Conservation (phyloP, 2,113 vertebrate genomes). For the Pteruthius melanotis region DNA sequence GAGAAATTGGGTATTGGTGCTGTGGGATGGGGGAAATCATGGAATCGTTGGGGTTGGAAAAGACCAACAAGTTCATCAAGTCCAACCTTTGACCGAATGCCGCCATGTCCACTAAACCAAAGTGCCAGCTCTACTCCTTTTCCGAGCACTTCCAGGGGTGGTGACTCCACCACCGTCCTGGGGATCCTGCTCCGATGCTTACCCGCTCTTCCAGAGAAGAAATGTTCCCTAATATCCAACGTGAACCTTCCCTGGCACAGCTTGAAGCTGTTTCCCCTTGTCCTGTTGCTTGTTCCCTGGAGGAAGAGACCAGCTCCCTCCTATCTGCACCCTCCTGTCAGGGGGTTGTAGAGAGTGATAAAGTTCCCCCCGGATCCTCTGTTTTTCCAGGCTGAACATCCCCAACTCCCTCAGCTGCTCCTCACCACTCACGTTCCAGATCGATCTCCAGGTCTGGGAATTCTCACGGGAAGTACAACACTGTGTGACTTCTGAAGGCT, state of each 20-base stretch:
- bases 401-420: neutral
- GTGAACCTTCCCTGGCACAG: neutral
- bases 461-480: neutral
- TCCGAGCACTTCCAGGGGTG: neutral
- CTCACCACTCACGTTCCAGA: neutral
- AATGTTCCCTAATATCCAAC: neutral
- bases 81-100: rapidly evolving
- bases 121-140: neutral
- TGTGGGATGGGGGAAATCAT: neutral
- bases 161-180: neutral
- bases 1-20: neutral
- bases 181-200: neutral
- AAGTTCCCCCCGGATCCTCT: rapidly evolving
- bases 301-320: neutral
- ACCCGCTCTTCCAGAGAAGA: neutral
- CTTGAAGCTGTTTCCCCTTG: neutral
- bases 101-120: neutral
- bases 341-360: neutral
- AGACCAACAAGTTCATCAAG: neutral
- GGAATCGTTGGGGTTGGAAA: neutral
- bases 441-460: neutral
- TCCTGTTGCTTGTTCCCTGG: rapidly evolving
- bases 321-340: neutral
- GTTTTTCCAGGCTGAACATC: neutral
- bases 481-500: neutral